Evolutionary conservation across 2,113 vertebrate genomes (phyloP).

Genomic region (Sturnus vulgaris): DNA sequence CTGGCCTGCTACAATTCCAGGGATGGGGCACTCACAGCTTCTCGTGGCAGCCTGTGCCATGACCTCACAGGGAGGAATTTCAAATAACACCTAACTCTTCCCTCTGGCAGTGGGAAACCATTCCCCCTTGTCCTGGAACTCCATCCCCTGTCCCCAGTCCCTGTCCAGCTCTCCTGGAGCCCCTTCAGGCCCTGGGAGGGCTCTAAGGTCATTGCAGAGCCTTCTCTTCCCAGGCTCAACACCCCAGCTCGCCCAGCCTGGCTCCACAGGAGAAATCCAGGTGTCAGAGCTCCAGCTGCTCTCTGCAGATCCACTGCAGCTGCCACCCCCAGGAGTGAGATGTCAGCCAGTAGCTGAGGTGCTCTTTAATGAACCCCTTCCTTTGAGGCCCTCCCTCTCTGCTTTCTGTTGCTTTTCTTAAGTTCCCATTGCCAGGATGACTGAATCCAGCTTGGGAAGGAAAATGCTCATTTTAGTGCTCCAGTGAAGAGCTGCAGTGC

Average conservation of each 20-base stretch:
- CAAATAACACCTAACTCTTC: background rate
- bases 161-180: background rate
- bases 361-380: background rate
- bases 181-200: background rate
- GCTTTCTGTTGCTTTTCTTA: background rate
- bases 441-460: background rate
- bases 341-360: background rate
- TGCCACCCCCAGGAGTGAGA: background rate
- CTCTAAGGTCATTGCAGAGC: background rate
- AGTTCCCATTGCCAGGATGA: background rate
- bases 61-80: background rate
- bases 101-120: background rate
- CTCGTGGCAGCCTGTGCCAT: accelerated
- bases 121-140: background rate
- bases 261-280: background rate
- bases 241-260: background rate
- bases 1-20: background rate
- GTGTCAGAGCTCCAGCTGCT: background rate
- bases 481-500: background rate
- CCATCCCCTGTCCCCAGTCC: background rate
- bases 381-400: background rate
- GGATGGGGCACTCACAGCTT: background rate
- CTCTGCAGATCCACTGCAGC: accelerated
- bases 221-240: background rate
- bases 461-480: background rate